Conservation (phyloP, 2,113 vertebrate species). For the Sylvia atricapilla region DNA sequence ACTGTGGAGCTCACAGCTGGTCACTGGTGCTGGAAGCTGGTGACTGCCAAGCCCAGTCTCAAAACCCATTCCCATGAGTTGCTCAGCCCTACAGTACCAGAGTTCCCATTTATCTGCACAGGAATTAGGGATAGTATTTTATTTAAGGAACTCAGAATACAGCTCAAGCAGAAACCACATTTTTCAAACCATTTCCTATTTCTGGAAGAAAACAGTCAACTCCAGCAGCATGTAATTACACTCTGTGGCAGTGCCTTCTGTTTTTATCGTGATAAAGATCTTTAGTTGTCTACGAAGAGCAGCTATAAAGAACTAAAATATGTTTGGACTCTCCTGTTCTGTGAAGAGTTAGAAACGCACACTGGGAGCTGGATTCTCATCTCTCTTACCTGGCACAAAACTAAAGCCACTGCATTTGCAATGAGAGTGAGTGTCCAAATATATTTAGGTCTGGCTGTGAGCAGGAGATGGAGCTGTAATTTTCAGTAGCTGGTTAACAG, state of each 20-base stretch:
- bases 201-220: conserved; percentile 15
- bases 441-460: neutral
- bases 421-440: conserved; percentile 2
- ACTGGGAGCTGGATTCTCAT: neutral
- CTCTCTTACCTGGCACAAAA: conserved; percentile 42
- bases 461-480: conserved; percentile 13
- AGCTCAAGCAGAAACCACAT: neutral
- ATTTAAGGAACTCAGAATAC: neutral
- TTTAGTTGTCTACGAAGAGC: conserved; percentile 36
- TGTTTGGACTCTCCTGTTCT: conserved; percentile 7
- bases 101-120: neutral
- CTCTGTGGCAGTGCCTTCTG: conserved; percentile 39
- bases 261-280: conserved; percentile 50
- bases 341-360: conserved; percentile 35
- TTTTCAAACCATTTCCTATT: conserved; percentile 22
- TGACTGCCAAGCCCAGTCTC: neutral
- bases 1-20: neutral
- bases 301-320: conserved; percentile 23
- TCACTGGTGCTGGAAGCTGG: neutral
- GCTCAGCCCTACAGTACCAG: neutral
- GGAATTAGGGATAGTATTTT: neutral
- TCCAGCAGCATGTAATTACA: conserved; percentile 49
- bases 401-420: neutral
- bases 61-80: neutral
- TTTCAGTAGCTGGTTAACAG: neutral